Evolutionary conservation across 1,140 invertebrate species (phyloP), one percentile per base, ranked within the genome.

Genomic region (Drosophila pandora): DNA sequence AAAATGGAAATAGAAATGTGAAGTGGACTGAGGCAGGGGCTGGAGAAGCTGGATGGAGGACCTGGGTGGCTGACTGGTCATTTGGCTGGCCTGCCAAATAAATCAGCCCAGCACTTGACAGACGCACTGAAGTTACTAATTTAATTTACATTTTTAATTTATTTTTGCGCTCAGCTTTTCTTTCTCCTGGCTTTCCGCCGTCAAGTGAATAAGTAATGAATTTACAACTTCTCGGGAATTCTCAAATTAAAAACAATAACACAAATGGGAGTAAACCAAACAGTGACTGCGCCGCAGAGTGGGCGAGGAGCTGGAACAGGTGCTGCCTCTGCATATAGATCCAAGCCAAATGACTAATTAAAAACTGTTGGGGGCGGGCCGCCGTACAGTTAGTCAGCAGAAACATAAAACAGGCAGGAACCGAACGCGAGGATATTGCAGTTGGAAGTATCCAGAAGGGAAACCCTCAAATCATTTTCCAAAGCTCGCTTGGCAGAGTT

Each of bases 61-160:
- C 8, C 9, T 3, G 8, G 39, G 32, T 21, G 53, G 65, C 52
- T 56, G 64, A 70, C 53, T 74, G 60, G 53, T 52, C 70, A 65
- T 47, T 75, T 74, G 60, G 57, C 37, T 58, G 69, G 57, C 22
- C 65, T 88, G 65, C 78, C 83, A 88, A 89, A 88, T 88, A 88
- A 88, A 88, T 88, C 83, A 88, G 84, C 83, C 78, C 23, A 75
- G 81, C 79, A 83, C 83, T 88, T 88, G 83, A 88, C 83, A 88
- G 83, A 88, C 83, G 84, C 83, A 88, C 84, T 89, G 79, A 87
- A 88, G 83, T 88, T 88, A 79, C 83, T 88, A 88, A 88, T 88
- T 88, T 88, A 88, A 88, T 88, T 88, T 88, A 89, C 83, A 88
- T 88, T 88, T 88, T 88, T 88, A 88, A 88, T 88, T 88, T 83